A percentile compares a stretch with the other conserved stretches of the same genome.
phyloP scores from a whole-genome alignment of 2,113 vertebrate genomes.

The Beaufortia kweichowensis region DNA sequence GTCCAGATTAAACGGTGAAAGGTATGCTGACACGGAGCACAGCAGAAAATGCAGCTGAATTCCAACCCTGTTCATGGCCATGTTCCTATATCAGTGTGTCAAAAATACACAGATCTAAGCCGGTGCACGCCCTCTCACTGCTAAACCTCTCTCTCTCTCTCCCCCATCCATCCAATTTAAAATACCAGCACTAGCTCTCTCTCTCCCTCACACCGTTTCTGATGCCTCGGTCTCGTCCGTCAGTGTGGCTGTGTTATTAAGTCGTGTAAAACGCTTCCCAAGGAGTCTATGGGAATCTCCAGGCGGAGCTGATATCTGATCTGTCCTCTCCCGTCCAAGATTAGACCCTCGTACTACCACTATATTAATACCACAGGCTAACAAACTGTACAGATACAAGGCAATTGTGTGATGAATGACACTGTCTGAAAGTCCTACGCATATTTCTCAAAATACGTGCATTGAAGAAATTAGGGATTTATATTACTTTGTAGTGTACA shows the following conservation, averaged over 20 bases:
- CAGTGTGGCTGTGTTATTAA: constrained; percentile 22
- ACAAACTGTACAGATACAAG: neutral
- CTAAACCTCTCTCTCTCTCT: neutral
- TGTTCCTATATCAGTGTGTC: constrained; percentile 29
- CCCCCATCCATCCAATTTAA: neutral
- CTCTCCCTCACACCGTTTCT: neutral
- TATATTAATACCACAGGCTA: neutral
- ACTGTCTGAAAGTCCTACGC: too few relatives aligned
- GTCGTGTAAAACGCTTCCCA: constrained; percentile 18
- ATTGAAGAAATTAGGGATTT: too few relatives aligned
- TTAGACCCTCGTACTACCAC: constrained; percentile 32
- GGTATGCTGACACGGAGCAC: constrained; percentile 28
- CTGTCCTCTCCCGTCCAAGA: constrained; percentile 32
- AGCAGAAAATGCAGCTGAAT: constrained; percentile 48
- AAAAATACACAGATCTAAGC: constrained; percentile 1
- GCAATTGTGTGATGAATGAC: neutral
- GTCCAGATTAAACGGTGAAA: constrained; percentile 20
- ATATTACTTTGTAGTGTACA: too few relatives aligned
- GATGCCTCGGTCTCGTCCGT: neutral
- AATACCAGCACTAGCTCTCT: neutral
- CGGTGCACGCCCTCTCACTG: neutral
- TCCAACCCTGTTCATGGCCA: constrained; percentile 32
- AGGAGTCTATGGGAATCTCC: constrained; percentile 22
- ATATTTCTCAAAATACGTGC: too few relatives aligned
- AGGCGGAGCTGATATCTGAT: constrained; percentile 27